phyloP scores from a whole-genome alignment of 2,888 invertebrate genomes.

The Nomada hirtipes region DNA sequence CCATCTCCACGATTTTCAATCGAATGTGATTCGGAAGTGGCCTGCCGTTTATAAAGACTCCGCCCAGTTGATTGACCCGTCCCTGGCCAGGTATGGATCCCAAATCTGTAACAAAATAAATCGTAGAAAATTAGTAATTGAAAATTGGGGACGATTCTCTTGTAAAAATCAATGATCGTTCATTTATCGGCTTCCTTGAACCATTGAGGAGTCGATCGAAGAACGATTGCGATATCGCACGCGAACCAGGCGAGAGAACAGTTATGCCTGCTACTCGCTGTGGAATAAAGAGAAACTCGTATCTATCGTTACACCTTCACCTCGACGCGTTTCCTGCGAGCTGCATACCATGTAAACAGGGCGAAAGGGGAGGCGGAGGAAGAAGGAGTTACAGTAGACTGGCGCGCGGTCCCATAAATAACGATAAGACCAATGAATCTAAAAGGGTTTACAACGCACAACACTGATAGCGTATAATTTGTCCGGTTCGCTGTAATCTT shows the following conservation, averaged over 20 bases:
- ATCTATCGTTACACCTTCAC: constrained; percentile 57
- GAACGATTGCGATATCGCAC: constrained; percentile 39
- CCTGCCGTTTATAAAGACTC: constrained; percentile 98
- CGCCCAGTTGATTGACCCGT: constrained; percentile 98
- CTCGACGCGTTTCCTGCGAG: constrained; percentile 39
- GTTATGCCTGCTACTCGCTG: constrained; percentile 31
- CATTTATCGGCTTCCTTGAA: background rate
- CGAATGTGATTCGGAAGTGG: constrained; percentile 98
- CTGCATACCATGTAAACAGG: constrained; percentile 2
- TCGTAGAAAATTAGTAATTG: too few relatives aligned
- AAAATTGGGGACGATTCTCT: background rate
- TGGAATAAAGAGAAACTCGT: constrained; percentile 54
- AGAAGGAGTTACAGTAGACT: constrained; percentile 37
- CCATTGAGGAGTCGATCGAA: constrained; percentile 1
- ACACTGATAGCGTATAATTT: constrained; percentile 79
- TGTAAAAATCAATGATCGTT: background rate
- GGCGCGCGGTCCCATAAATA: constrained; percentile 53
- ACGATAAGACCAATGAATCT: constrained; percentile 72
- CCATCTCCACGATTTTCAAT: constrained; percentile 98
- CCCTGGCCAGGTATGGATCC: constrained; percentile 91
- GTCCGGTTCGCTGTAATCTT: constrained; percentile 63
- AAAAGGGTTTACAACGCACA: constrained; percentile 73
- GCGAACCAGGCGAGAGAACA: constrained; percentile 29
- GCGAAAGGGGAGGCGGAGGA: constrained; percentile 20
- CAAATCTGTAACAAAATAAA: constrained; percentile 73